Conservation (phyloP, 2,797 vertebrate species). For the Rhinichthys osculus region DNA sequence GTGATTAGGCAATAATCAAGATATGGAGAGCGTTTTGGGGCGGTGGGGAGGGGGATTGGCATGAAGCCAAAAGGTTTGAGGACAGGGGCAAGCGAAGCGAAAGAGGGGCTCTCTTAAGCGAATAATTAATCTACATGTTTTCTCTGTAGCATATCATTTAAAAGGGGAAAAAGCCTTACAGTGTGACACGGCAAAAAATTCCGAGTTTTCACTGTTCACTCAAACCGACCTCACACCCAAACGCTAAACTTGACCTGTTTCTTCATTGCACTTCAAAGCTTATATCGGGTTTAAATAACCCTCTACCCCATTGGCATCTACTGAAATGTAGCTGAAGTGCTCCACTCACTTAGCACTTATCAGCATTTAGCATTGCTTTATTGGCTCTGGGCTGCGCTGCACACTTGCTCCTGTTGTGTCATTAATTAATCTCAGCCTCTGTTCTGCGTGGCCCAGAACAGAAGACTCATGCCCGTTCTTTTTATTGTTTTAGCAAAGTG, state of each 20-base stretch:
- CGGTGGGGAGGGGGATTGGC: not conserved
- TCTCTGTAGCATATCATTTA: not conserved
- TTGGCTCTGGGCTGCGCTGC: conserved; percentile 50
- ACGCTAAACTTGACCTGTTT: conserved; percentile 48
- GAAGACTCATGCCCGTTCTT: conserved; percentile 46
- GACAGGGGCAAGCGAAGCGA: conserved; percentile 4
- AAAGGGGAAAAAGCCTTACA: not conserved
- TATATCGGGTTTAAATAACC: not conserved
- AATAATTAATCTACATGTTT: conserved; percentile 2
- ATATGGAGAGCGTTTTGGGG: not conserved
- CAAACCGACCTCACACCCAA: conserved; percentile 11
- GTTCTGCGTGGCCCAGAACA: conserved; percentile 54
- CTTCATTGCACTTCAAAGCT: conserved; percentile 22
- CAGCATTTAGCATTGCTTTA: conserved; percentile 41
- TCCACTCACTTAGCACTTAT: conserved; percentile 56
- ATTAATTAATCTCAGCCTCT: conserved; percentile 61
- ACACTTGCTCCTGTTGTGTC: conserved; percentile 50
- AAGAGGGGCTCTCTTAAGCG: not conserved
- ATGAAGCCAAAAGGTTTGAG: conserved; percentile 10
- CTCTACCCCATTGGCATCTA: conserved; percentile 33
- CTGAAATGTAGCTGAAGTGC: conserved; percentile 56
- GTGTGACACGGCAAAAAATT: conserved; percentile 9
- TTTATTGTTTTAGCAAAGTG: conserved; percentile 59
- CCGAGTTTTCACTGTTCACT: not conserved
- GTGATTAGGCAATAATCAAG: conserved; percentile 29